phyloP scores from a whole-genome alignment of 2,888 invertebrate species.

The Lottia scabra region DNA sequence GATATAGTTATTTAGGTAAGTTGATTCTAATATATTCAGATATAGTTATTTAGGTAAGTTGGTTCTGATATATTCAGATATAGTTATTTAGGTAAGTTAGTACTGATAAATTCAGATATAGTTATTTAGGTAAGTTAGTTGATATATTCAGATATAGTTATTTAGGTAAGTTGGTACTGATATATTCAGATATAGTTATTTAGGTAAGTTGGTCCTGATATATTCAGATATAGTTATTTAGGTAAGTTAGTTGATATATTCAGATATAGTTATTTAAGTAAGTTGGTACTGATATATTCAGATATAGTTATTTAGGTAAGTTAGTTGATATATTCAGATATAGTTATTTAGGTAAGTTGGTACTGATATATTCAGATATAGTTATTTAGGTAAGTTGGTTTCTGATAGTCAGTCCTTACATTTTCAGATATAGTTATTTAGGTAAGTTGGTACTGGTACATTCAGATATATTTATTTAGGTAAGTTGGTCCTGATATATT shows the following conservation, averaged over 20 bases:
- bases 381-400: no score
- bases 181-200: constrained; percentile 23
- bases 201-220: constrained; percentile 26
- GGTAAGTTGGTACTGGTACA: no score
- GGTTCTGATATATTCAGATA: no score
- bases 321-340: not conserved
- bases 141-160: constrained; percentile 11
- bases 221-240: constrained; percentile 25
- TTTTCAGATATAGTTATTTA: not conserved
- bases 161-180: constrained; percentile 12
- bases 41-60: constrained; percentile 28
- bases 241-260: constrained; percentile 25
- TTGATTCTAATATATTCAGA: constrained; percentile 9
- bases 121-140: no score
- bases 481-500: constrained; percentile 12
- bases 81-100: no score
- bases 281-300: constrained; percentile 13
- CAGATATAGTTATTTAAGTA: constrained; percentile 28
- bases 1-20: constrained; percentile 30
- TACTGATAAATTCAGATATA: not conserved
- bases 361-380: no score
- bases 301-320: constrained; percentile 28
- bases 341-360: no score
- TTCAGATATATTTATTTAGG: constrained; percentile 18
- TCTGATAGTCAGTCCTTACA: constrained; percentile 6